These are phyloP conservation scores for Crambe crambe DNA, from an alignment of 37 sponge, comb jelly and placozoan genomes.

Conservation along the genomic window DNA sequence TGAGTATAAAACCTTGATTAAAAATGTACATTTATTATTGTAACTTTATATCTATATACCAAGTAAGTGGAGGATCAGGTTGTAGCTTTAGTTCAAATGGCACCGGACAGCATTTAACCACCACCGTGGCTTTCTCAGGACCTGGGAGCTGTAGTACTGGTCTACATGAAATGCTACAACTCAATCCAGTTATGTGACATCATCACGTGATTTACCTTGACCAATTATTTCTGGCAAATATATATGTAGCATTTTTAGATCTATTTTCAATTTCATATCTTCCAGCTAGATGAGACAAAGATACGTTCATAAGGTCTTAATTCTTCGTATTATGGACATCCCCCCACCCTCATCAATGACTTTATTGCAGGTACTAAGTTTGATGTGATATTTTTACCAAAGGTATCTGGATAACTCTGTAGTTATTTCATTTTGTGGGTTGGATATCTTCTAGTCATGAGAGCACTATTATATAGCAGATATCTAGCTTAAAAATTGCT, in stretches of 20 bases:
- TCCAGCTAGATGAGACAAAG: slow-evolving; percentile 30
- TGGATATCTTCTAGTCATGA: no score
- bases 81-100: slow-evolving; percentile 60
- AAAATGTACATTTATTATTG: background rate
- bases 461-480: no score
- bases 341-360: background rate
- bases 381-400: no score
- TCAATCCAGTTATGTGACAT: background rate
- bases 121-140: slow-evolving; percentile 83
- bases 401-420: no score
- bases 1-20: background rate
- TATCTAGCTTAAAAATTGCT: no score
- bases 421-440: no score
- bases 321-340: background rate
- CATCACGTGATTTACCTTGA: slow-evolving; percentile 55
- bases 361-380: background rate
- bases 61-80: background rate
- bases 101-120: slow-evolving; percentile 83
- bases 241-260: slow-evolving; percentile 50
- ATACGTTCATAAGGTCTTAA: background rate
- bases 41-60: background rate
- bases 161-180: slow-evolving; percentile 34
- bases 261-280: slow-evolving; percentile 37
- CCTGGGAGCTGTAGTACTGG: slow-evolving; percentile 86
- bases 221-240: slow-evolving; percentile 53